A percentile compares a stretch with the other conserved stretches of the same genome.
Evolutionary conservation across 2,888 invertebrate species (phyloP).

Genomic region (Ctena decussata): DNA sequence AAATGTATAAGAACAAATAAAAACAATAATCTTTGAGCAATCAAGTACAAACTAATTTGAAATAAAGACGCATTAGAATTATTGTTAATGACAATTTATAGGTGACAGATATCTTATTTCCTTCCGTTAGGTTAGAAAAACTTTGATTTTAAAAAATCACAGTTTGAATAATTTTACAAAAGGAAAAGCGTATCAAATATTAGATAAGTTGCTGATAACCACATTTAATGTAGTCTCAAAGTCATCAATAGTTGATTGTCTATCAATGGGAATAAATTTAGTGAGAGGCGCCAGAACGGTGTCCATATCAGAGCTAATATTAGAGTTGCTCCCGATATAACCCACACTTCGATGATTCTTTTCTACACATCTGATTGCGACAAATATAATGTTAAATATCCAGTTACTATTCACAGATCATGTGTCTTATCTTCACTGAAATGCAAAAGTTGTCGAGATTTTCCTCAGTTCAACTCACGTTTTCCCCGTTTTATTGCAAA

Average conservation of each 20-base stretch:
- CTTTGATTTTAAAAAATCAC: too few species aligned
- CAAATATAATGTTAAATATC: background rate
- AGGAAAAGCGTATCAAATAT: constrained; percentile 3
- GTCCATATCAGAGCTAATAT: constrained; percentile 45
- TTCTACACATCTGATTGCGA: background rate
- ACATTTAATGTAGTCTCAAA: background rate
- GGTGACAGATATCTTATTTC: too few species aligned
- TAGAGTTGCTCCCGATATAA: constrained; percentile 20
- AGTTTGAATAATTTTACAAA: too few species aligned
- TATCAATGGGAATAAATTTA: constrained; percentile 6
- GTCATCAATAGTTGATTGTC: constrained; percentile 1
- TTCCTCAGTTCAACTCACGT: too few species aligned
- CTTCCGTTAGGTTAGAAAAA: too few species aligned
- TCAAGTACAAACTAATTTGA: background rate
- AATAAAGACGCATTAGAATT: background rate
- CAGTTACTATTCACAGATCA: background rate
- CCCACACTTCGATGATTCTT: background rate
- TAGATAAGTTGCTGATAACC: background rate
- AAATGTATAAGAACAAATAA: too few species aligned
- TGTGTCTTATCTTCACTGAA: background rate
- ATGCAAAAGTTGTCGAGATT: too few species aligned
- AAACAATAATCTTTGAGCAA: too few species aligned
- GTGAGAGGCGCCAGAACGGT: constrained; percentile 45
- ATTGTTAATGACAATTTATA: background rate
- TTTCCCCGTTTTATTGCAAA: too few species aligned